Conservation (phyloP, 2,113 vertebrate species). For the Hystrix cristata region DNA sequence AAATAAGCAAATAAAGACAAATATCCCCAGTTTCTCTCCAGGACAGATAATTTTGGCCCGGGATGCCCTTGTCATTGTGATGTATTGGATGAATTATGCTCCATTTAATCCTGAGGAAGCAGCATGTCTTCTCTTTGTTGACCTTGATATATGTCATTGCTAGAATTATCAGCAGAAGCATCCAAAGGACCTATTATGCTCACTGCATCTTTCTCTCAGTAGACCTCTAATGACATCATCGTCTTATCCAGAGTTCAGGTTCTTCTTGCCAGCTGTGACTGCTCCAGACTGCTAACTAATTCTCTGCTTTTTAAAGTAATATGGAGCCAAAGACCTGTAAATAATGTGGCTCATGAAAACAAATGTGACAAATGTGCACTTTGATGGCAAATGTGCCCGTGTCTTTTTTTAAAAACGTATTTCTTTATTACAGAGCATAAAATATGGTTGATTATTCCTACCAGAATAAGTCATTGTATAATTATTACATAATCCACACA, state of each 20-base stretch:
- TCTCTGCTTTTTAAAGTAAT: not conserved
- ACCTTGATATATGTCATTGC: slow-evolving; percentile 59
- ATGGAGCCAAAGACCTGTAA: not conserved
- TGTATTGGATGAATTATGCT: slow-evolving; percentile 59
- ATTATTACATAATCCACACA: not conserved
- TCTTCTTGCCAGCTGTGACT: not conserved
- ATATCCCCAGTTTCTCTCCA: not conserved
- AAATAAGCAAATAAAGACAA: not conserved
- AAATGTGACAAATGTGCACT: not conserved
- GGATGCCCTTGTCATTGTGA: slow-evolving; percentile 53
- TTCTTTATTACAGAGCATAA: not conserved
- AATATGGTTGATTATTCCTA: not conserved
- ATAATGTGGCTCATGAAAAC: not conserved
- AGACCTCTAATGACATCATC: too few species aligned
- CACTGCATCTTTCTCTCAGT: not conserved
- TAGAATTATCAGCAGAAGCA: not conserved
- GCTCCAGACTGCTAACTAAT: not conserved
- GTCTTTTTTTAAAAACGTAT: not conserved
- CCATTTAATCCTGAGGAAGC: slow-evolving; percentile 34
- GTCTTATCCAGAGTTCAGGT: not conserved
- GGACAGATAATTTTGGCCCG: slow-evolving; percentile 6
- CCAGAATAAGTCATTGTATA: not conserved
- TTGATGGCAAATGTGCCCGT: not conserved
- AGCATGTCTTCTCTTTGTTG: slow-evolving; percentile 22
- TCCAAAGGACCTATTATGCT: not conserved